Percentiles rank a stretch among this genome's conserved stretches.
Evolutionary conservation across 2,113 vertebrate species (phyloP).

Genomic region (Tachysurus vachellii): DNA sequence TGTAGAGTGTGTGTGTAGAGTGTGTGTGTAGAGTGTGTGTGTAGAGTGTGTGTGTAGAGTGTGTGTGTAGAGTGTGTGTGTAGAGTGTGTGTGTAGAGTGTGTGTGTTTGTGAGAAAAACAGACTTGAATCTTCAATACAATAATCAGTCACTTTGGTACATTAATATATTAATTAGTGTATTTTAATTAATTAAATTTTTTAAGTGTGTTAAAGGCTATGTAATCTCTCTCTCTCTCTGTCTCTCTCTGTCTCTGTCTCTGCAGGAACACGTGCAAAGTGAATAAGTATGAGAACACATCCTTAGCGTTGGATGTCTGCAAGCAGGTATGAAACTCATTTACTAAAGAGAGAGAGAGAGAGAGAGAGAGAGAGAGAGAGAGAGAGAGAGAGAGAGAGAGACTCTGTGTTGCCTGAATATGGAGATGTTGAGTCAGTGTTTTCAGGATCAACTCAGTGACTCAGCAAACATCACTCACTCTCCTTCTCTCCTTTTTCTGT

Average conservation of each 20-base stretch:
- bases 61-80: too few relatives aligned
- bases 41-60: too few relatives aligned
- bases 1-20: too few relatives aligned
- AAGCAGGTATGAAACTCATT: conserved; percentile 7
- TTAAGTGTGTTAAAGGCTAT: too few relatives aligned
- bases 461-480: conserved; percentile 50
- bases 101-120: too few relatives aligned
- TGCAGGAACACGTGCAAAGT: conserved; percentile 34
- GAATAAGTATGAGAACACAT: conserved; percentile 3
- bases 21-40: too few relatives aligned
- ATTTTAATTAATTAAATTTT: too few relatives aligned
- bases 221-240: not conserved
- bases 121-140: too few relatives aligned
- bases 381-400: not conserved
- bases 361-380: not conserved
- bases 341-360: not conserved
- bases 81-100: too few relatives aligned
- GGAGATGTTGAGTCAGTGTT: conserved; percentile 12
- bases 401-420: conserved; percentile 21
- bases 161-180: too few relatives aligned
- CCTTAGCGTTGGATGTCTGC: conserved; percentile 2
- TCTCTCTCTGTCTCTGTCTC: conserved; percentile 42
- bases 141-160: too few relatives aligned
- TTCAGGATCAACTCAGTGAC: conserved; percentile 55
- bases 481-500: not conserved